phyloP scores from a whole-genome alignment of 2,113 vertebrate species.

The Hippotragus niger region DNA sequence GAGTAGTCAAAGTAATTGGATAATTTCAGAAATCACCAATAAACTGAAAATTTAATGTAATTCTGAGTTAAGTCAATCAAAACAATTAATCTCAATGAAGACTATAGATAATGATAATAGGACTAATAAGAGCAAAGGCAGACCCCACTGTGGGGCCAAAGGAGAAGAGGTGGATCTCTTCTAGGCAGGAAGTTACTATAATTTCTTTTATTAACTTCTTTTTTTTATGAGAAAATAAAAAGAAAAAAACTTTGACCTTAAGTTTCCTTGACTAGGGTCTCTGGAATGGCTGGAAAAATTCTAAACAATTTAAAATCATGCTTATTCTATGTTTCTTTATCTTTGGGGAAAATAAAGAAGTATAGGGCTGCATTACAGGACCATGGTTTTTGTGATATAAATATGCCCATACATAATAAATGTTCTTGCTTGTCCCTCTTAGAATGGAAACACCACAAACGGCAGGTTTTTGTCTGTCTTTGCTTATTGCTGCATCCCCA shows the following conservation, averaged over 20 bases:
- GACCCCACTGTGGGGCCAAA: neutral
- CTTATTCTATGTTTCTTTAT: neutral
- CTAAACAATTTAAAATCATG: neutral
- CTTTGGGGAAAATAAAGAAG: neutral
- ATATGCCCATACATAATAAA: neutral
- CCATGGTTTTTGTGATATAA: neutral
- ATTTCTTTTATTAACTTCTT: neutral
- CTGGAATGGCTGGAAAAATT: neutral
- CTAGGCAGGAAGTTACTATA: neutral
- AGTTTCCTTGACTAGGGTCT: neutral
- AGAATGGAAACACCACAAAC: neutral
- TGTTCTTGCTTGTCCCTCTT: neutral
- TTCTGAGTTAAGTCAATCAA: neutral
- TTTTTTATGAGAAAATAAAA: neutral
- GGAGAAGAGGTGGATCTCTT: neutral
- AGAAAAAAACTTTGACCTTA: neutral
- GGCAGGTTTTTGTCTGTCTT: neutral
- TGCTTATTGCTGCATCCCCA: neutral
- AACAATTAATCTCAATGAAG: constrained; percentile 2
- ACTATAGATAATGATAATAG: neutral
- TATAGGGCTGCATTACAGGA: neutral
- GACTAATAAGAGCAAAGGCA: neutral
- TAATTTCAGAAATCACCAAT: neutral
- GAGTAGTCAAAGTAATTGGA: neutral
- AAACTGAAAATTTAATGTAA: neutral